Conservation (phyloP, 2,888 invertebrate genomes). For the Chrysomela aeneicollis region DNA sequence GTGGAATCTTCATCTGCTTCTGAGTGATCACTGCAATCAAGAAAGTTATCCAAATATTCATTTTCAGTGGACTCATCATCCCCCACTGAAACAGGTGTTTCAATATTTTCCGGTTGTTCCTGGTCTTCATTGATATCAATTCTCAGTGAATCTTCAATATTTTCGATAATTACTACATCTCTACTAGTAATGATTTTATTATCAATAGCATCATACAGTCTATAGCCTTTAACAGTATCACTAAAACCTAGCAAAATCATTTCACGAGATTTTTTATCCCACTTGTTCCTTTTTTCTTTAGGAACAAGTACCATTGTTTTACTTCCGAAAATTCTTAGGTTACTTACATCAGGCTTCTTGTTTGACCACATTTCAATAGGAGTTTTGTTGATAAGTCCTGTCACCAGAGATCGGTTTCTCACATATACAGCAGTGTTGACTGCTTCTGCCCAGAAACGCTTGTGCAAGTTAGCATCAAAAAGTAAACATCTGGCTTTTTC, state of each 20-base stretch:
- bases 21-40: too few species aligned
- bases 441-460: conserved; percentile 43
- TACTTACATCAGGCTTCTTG: conserved; percentile 43
- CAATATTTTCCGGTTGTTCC: too few species aligned
- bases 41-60: too few species aligned
- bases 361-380: conserved; percentile 49
- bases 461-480: conserved; percentile 38
- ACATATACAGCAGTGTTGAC: conserved; percentile 43
- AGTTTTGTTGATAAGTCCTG: conserved; percentile 40
- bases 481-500: too few species aligned
- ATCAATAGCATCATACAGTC: conserved; percentile 22
- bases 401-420: conserved; percentile 31
- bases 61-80: too few species aligned
- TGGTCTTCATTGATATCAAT: too few species aligned
- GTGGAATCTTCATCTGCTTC: too few species aligned
- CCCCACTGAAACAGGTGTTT: background rate
- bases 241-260: too few species aligned
- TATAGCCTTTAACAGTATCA: conserved; percentile 28
- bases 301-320: too few species aligned
- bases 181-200: too few species aligned
- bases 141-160: background rate
- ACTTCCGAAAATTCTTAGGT: conserved; percentile 32
- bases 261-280: too few species aligned
- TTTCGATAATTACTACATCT: conserved; percentile 15
- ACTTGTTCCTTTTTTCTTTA: too few species aligned